Percentiles rank a stretch among this genome's conserved stretches.
Conservation (phyloP, 2,113 vertebrate genomes). For the Erinaceus europaeus region DNA sequence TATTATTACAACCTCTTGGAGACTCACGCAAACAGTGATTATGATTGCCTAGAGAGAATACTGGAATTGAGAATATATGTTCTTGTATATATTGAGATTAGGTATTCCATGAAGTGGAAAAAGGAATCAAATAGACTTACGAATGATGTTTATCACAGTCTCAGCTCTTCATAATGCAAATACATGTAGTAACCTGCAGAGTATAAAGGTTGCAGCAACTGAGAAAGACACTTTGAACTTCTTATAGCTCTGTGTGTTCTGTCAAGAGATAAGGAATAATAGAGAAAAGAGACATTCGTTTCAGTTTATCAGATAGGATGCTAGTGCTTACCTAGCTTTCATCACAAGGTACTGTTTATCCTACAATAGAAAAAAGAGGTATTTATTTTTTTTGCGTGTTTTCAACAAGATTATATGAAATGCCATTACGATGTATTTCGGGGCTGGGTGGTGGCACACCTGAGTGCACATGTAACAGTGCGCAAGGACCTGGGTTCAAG, state of each 20-base stretch:
- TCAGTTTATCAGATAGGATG: not conserved
- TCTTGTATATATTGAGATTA: not conserved
- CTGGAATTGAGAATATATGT: not conserved
- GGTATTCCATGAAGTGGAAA: not conserved
- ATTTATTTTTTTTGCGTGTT: constrained; percentile 17
- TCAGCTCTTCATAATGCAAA: not conserved
- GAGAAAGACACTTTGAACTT: not conserved
- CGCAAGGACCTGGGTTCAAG: too few species aligned
- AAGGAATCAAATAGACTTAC: not conserved
- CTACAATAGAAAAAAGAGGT: not conserved
- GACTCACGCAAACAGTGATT: not conserved
- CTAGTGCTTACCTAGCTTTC: not conserved
- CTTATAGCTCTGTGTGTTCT: not conserved
- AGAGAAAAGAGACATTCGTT: not conserved
- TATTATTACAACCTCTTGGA: not conserved
- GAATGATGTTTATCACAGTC: not conserved
- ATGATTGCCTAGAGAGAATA: not conserved
- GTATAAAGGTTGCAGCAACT: not conserved
- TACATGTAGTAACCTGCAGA: not conserved
- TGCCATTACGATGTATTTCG: too few species aligned
- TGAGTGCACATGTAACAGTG: too few species aligned
- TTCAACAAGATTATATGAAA: not conserved
- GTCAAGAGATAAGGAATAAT: not conserved
- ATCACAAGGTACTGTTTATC: not conserved
- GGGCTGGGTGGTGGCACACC: too few species aligned